phyloP scores from a whole-genome alignment of 2,797 vertebrate genomes.

The Anguilla megastoma region DNA sequence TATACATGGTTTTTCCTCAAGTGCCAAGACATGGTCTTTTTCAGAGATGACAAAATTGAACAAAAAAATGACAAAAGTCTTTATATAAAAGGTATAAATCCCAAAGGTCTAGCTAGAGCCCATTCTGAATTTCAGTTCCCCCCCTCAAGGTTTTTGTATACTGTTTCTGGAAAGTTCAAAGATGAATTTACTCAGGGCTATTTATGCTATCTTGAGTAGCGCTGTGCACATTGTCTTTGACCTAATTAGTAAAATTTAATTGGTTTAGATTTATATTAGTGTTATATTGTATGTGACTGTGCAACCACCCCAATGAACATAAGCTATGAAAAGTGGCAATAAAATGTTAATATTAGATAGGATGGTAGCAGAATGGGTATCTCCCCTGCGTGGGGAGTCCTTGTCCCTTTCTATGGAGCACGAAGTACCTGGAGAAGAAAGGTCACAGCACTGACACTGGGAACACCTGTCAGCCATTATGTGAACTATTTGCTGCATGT shows the following conservation, averaged over 20 bases:
- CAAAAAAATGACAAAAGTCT: not conserved
- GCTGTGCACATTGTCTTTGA: not conserved
- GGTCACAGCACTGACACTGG: slow-evolving; percentile 11
- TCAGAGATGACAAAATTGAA: no score
- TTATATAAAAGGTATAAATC: not conserved
- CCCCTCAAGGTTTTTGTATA: not conserved
- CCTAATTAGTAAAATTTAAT: not conserved
- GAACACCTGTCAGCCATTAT: slow-evolving; percentile 33
- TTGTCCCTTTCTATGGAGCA: slow-evolving; percentile 29
- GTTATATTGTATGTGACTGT: not conserved
- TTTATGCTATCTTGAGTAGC: not conserved
- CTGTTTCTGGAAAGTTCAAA: not conserved
- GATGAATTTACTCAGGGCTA: not conserved
- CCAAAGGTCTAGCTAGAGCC: no score
- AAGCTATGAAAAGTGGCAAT: not conserved
- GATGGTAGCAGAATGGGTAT: not conserved
- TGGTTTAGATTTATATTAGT: not conserved
- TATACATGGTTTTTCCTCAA: not conserved
- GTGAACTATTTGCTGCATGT: slow-evolving; percentile 8
- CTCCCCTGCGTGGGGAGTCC: not conserved
- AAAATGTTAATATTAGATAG: not conserved
- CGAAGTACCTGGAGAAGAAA: slow-evolving; percentile 5
- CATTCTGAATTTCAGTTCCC: not conserved
- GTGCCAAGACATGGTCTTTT: not conserved
- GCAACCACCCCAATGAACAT: not conserved